Conservation (phyloP, 2,888 invertebrate genomes). For the Caenorhabditis sp. region DNA sequence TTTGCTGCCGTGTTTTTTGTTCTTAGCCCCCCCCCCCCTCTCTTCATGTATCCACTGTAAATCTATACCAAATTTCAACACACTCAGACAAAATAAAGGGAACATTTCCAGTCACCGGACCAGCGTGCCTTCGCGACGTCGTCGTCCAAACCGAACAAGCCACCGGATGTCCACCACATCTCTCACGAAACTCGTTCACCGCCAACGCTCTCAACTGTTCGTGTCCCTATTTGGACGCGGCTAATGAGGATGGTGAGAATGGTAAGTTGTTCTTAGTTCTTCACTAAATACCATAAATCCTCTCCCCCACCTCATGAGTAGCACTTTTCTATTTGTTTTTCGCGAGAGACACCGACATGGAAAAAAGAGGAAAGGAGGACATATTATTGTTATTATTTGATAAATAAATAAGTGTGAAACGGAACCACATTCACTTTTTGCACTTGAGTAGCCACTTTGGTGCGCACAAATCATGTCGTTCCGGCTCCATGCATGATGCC, state of each 20-base stretch:
- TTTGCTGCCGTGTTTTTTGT: constrained; percentile 38
- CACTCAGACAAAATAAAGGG: not conserved
- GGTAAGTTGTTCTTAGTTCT: constrained; percentile 54
- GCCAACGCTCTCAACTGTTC: constrained; percentile 74
- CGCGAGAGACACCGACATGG: constrained; percentile 11
- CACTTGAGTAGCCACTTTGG: constrained; percentile 65
- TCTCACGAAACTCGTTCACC: constrained; percentile 74
- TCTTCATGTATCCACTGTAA: not conserved
- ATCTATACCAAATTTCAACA: constrained; percentile 32
- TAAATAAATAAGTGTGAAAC: constrained; percentile 65
- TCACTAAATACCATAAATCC: not conserved
- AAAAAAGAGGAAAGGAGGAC: constrained; percentile 5
- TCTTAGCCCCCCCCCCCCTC: constrained; percentile 10
- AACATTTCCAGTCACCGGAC: constrained; percentile 59
- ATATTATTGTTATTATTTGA: constrained; percentile 56
- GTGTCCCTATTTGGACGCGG: constrained; percentile 71
- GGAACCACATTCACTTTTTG: constrained; percentile 61
- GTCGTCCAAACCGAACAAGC: constrained; percentile 75
- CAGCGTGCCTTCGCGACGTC: constrained; percentile 75
- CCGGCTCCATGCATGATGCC: constrained; percentile 57
- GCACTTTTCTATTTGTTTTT: constrained; percentile 50
- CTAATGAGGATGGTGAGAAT: constrained; percentile 57
- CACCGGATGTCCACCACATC: constrained; percentile 76
- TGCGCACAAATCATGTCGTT: constrained; percentile 40
- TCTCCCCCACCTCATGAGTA: constrained; percentile 31